Base-by-base conservation (phyloP, 2,797 vertebrate genomes). In the Gouania willdenowi region DNA sequence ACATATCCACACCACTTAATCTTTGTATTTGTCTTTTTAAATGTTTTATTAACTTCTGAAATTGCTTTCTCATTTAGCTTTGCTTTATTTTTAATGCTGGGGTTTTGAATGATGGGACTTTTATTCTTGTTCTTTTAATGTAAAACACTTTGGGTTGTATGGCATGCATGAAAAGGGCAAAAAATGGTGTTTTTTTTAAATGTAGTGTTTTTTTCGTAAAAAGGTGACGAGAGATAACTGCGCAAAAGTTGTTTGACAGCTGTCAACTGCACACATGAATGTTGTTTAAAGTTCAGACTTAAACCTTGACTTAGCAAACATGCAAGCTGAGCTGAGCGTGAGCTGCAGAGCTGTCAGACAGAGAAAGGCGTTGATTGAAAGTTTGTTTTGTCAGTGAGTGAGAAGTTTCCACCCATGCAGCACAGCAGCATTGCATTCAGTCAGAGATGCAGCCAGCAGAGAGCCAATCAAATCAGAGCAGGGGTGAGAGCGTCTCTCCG, bases 301-400 rank as follows among this genome's bases (percentile, higher is more conserved):
- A 18, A 37, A 39, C 3, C 5, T 4, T 20, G 7, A 20, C 13
- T 3, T 2, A 14, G 14, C 13, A 13, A 14, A 3, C 13, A 3
- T 2, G 3, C 2, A 14, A 2, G 13, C 13, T 14, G 3, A 14
- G 14, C 13, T 14, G 25, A 11, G 20, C 19, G 20, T 0, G 0
- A 27, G 26, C 8, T 31, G 29, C 8, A 46, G 26, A 63, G 50
- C 42, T 23, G 52, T 40, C 42, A 54, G 47, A 47, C 29, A 5
- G 54, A 43, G 50, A 38, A 14, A 13, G 13, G 13, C 13, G 25
- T 3, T 17, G 11, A 51, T 28, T 25, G 18, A 1, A 38, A 20
- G 24, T 1, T 3, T 23, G n/a, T 18, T 14, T 40, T 43, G 3
- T 28, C 48, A 5, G n/a, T n/a, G n/a, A 37, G 16, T 9, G 24